Evolutionary conservation across 2,888 invertebrate species (phyloP).

Genomic region (Gnatocerus cornutus): DNA sequence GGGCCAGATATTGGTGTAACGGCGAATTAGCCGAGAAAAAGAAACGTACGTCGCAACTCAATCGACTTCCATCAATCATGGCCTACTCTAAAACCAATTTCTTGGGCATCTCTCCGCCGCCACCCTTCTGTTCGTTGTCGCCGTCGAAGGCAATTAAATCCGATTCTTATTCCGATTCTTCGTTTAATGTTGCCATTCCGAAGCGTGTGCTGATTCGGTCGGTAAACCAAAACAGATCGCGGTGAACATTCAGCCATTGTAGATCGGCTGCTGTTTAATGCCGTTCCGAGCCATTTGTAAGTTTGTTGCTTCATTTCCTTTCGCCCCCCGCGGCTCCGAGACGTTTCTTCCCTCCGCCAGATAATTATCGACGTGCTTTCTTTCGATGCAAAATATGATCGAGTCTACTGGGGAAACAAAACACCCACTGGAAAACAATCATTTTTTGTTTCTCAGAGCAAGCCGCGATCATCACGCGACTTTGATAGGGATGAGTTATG

Average conservation of each 20-base stretch:
- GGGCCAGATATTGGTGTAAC: no score
- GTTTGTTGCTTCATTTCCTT: constrained; percentile 71
- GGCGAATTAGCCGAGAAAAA: no score
- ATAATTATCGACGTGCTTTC: constrained; percentile 25
- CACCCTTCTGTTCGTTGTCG: background rate
- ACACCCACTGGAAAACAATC: background rate
- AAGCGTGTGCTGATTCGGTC: constrained; percentile 63
- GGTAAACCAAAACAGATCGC: constrained; percentile 68
- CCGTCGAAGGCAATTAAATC: constrained; percentile 35
- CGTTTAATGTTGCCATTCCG: constrained; percentile 53
- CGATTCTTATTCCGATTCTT: constrained; percentile 38
- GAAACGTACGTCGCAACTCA: no score
- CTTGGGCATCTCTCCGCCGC: no score
- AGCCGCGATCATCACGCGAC: constrained; percentile 46
- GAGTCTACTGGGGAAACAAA: no score
- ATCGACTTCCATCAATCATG: no score
- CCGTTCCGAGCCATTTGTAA: constrained; percentile 70
- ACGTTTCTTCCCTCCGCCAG: constrained; percentile 19
- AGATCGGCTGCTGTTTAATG: constrained; percentile 68
- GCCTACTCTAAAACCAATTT: no score
- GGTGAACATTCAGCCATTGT: constrained; percentile 62
- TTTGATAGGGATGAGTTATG: constrained; percentile 61
- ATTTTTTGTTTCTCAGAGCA: no score
- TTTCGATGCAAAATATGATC: background rate
- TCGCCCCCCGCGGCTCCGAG: constrained; percentile 40